Conservation (phyloP, 2,797 vertebrate species). For the Limosa lapponica region DNA sequence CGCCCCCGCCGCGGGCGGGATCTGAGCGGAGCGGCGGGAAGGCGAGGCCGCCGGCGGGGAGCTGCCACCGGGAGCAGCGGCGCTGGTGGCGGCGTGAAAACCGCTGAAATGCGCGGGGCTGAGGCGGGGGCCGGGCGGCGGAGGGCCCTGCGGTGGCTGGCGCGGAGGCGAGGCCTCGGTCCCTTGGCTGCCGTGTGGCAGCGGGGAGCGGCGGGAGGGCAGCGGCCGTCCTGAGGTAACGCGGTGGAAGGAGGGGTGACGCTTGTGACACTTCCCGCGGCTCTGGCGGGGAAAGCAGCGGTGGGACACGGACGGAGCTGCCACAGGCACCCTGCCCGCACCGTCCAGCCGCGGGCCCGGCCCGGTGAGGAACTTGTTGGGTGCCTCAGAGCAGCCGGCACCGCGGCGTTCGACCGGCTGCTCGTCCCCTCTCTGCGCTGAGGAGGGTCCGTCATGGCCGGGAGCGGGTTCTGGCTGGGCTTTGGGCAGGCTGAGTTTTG, state of each 20-base stretch:
- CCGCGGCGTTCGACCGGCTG: not conserved
- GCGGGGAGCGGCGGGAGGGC: not conserved
- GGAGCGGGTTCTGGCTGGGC: no score
- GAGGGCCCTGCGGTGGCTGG: not conserved
- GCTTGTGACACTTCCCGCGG: not conserved
- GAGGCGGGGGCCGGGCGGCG: not conserved
- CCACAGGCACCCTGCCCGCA: accelerated
- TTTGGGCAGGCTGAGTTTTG: not conserved
- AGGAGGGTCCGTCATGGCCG: no score
- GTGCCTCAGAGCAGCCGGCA: not conserved
- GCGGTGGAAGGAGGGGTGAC: not conserved
- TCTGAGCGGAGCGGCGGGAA: not conserved
- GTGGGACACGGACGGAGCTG: accelerated
- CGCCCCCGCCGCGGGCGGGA: slow-evolving; percentile 1
- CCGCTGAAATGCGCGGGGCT: not conserved
- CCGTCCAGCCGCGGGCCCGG: not conserved
- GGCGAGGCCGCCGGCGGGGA: not conserved
- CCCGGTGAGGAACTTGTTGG: not conserved
- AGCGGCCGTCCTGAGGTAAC: not conserved
- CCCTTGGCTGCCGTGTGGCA: accelerated
- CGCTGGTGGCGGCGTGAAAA: not conserved
- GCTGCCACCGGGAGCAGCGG: not conserved
- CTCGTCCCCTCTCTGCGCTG: accelerated
- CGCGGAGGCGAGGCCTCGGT: not conserved
- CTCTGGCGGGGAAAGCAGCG: not conserved